Conservation (phyloP, 2,888 invertebrate species). For the Seladonia tumulorum region DNA sequence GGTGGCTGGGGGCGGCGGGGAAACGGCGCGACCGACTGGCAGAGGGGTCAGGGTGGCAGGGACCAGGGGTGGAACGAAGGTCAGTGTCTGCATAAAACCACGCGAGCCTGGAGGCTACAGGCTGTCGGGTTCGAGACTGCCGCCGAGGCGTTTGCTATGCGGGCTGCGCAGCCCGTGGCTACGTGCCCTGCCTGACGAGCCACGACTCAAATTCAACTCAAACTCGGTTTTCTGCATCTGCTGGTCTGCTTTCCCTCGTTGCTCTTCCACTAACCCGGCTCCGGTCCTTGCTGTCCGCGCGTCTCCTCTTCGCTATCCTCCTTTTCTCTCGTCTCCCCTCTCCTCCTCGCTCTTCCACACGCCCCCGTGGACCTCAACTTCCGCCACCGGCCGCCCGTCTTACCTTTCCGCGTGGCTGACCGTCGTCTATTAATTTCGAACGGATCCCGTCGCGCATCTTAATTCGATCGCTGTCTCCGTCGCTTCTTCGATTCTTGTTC, state of each 20-base stretch:
- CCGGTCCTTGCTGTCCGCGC: conserved; percentile 29
- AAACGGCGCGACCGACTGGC: conserved; percentile 50
- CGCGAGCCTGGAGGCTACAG: conserved; percentile 78
- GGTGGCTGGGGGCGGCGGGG: conserved; percentile 50
- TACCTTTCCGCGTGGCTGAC: conserved; percentile 20
- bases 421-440: conserved; percentile 36
- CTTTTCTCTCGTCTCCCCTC: neutral
- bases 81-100: conserved; percentile 84
- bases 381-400: conserved; percentile 9
- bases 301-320: neutral
- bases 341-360: neutral
- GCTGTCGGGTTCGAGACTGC: conserved; percentile 73
- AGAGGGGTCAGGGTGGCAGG: conserved; percentile 52
- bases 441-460: conserved; percentile 36
- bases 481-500: neutral
- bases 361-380: neutral
- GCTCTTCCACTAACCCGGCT: conserved; percentile 41
- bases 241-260: conserved; percentile 74
- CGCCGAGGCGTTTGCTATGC: conserved; percentile 82
- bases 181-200: conserved; percentile 83
- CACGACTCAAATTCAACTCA: conserved; percentile 82
- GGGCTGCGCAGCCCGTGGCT: conserved; percentile 81
- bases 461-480: neutral
- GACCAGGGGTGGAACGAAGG: conserved; percentile 79
- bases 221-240: conserved; percentile 81